Evolutionary conservation across 2,888 invertebrate genomes (phyloP).

Genomic region (Aphidoletes aphidimyza): DNA sequence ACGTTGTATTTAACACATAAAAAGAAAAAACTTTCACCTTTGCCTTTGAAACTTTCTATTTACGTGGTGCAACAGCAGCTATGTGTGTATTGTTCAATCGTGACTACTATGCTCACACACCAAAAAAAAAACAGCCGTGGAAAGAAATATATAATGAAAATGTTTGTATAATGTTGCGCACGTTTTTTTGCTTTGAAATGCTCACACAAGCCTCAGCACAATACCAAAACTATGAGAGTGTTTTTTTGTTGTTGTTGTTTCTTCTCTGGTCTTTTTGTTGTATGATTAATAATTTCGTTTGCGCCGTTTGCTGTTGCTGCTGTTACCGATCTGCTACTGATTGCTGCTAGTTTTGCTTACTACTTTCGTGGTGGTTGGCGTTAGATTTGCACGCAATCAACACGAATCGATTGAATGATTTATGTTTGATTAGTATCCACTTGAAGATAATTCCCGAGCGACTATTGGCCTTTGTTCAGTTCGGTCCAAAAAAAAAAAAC

Average conservation of each 20-base stretch:
- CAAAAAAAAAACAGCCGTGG: not conserved
- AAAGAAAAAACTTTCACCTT: conserved; percentile 35
- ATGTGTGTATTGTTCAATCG: not conserved
- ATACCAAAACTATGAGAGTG: not conserved
- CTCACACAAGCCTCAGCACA: not conserved
- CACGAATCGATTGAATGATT: conserved; percentile 47
- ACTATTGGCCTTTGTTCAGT: not conserved
- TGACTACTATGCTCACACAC: conserved; percentile 14
- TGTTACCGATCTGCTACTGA: not conserved
- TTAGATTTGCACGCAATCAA: not conserved
- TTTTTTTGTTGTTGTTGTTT: not conserved
- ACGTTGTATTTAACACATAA: not conserved
- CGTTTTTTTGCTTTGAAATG: conserved; percentile 1
- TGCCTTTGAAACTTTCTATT: conserved; percentile 54
- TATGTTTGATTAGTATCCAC: conserved; percentile 36
- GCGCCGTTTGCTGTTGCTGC: not conserved
- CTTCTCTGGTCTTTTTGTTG: too few relatives aligned
- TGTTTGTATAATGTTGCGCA: not conserved
- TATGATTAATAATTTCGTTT: too few relatives aligned
- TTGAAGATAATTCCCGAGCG: not conserved
- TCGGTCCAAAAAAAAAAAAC: too few relatives aligned
- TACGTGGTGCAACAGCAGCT: conserved; percentile 13
- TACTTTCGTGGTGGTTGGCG: not conserved
- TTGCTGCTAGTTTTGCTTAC: not conserved
- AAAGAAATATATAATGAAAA: not conserved